A percentile compares a stretch with the other conserved stretches of the same genome.
Evolutionary conservation across 2,888 invertebrate genomes (phyloP).

Genomic region (Periphyllus acericola): DNA sequence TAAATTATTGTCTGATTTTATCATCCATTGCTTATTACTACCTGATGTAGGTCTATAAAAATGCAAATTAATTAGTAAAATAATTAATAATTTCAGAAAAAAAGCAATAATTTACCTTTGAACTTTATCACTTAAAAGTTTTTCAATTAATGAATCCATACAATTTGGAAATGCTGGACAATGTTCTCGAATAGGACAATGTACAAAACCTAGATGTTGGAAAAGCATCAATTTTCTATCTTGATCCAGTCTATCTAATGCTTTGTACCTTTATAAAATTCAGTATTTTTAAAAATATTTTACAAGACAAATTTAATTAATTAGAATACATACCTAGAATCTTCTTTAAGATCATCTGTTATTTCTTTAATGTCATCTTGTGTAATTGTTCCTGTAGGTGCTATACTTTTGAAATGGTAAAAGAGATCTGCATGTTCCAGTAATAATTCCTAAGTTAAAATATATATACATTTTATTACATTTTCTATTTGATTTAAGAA

Average conservation of each 20-base stretch:
- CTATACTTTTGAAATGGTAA: slow-evolving; percentile 90
- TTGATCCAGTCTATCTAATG: slow-evolving; percentile 92
- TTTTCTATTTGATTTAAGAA: not conserved
- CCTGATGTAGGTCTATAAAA: slow-evolving; percentile 72
- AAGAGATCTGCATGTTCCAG: slow-evolving; percentile 93
- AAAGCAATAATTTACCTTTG: slow-evolving; percentile 69
- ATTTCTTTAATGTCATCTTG: slow-evolving; percentile 95
- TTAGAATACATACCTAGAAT: slow-evolving; percentile 76
- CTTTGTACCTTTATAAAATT: slow-evolving; percentile 80
- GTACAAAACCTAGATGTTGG: slow-evolving; percentile 94
- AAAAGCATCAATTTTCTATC: slow-evolving; percentile 93
- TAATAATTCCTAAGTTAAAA: slow-evolving; percentile 77
- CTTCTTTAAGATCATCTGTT: slow-evolving; percentile 89
- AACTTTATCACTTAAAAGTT: slow-evolving; percentile 76
- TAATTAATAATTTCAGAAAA: slow-evolving; percentile 8
- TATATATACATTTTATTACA: slow-evolving; percentile 43
- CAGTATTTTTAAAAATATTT: slow-evolving; percentile 5
- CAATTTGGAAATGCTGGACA: slow-evolving; percentile 90
- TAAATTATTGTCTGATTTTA: slow-evolving; percentile 77
- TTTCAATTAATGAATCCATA: slow-evolving; percentile 80
- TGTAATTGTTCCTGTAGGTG: slow-evolving; percentile 88
- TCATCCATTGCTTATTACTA: slow-evolving; percentile 75
- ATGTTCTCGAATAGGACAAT: slow-evolving; percentile 93
- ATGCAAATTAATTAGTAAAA: slow-evolving; percentile 7
- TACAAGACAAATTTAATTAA: not conserved